phyloP scores from a whole-genome alignment of 2,113 vertebrate species.

The Murina feae region DNA sequence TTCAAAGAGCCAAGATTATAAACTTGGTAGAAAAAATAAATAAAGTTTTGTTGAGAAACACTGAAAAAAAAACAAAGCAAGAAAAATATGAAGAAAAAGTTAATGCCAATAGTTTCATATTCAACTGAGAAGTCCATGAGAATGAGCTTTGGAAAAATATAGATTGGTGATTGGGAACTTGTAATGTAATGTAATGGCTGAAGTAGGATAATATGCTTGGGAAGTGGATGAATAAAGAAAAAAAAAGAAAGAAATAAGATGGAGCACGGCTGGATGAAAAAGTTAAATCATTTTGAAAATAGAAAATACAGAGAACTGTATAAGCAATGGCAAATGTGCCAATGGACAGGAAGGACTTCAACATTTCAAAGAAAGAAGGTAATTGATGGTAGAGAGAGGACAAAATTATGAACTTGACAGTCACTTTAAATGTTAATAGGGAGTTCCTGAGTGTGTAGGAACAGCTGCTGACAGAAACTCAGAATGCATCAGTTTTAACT shows the following conservation, averaged over 20 bases:
- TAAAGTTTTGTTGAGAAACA: neutral
- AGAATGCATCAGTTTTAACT: constrained; percentile 66
- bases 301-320: neutral
- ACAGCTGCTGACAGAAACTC: constrained; percentile 57
- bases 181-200: neutral
- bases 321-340: neutral
- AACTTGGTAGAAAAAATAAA: neutral
- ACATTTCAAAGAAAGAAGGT: constrained; percentile 16
- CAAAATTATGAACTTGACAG: constrained; percentile 70
- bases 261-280: neutral
- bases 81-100: neutral
- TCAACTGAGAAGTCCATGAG: neutral
- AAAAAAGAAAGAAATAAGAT: neutral
- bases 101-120: neutral
- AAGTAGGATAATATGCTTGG: neutral
- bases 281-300: neutral
- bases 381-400: constrained; percentile 50
- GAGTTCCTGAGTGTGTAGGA: constrained; percentile 46
- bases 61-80: neutral
- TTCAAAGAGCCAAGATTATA: neutral
- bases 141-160: neutral
- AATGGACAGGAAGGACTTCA: constrained; percentile 10
- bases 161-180: neutral
- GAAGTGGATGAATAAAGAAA: neutral
- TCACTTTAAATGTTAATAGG: constrained; percentile 69